Evolutionary conservation across 2,113 vertebrate genomes (phyloP), one percentile per base, ranked within the genome.

Genomic region (Gadus chalcogrammus): DNA sequence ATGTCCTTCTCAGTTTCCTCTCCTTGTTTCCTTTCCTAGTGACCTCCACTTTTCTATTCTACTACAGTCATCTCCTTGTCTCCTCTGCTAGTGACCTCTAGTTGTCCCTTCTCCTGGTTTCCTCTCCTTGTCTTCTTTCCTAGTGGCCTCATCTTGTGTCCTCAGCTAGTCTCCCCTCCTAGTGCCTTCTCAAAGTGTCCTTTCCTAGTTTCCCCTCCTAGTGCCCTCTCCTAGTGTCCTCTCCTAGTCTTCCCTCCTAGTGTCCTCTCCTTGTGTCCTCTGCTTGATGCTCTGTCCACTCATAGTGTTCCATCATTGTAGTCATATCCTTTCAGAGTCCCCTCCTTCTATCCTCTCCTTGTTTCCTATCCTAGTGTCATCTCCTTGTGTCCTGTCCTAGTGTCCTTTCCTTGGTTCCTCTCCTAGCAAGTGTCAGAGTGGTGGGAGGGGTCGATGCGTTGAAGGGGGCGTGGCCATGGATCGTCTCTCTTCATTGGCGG

Each of bases 401-500:
- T 67, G n/a, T 48, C 65, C 48, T 27, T 18, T 53, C 48, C 65
- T 66, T 20, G 20, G 22, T 62, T 27, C 12, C 22, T 24, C 42
- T 55, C 65, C 48, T 17, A 67, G 48, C 20, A 16, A 15, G 20
- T 48, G 42, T 15, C 92, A 70, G 82, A 94, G 98, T 61, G 42
- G 88, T 93, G 63, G 95, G 95, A 15, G 97, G 97, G 67, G 87
- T 28, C 2, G 60, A 94, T 15, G 90, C 95, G 0, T 67, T 15
- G 15, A 90, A 87, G 75, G 94, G 91, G 58, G 88, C 92, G 27
- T 99, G 97, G 97, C 97, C 97, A 0, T 99, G 97, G 97, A 72
- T 94, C 0, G 90, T 88, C 20, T 95, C 94, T 13, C 90, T 99
- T 1, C 84, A 84, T 24, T 95, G 93, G 77, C 79, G 38, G 2